A percentile compares a stretch with the other conserved stretches of the same genome.
Conservation (phyloP, 2,113 vertebrate genomes). For the Vulpes lagopus region DNA sequence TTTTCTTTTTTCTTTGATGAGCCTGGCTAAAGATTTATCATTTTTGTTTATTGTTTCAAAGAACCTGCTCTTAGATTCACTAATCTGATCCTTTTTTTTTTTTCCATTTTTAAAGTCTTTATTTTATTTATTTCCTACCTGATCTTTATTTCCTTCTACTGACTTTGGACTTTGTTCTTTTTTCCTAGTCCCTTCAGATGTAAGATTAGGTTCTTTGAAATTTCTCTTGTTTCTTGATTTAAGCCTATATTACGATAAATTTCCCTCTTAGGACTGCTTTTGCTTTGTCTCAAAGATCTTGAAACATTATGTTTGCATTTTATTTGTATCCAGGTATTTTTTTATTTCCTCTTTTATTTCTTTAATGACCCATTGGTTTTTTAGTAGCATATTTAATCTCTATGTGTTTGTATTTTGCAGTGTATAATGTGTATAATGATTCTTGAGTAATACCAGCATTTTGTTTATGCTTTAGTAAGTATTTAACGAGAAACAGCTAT, state of each 20-base stretch:
- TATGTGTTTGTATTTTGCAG: background rate
- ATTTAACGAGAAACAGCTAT: background rate
- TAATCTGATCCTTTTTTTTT: background rate
- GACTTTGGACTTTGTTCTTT: background rate
- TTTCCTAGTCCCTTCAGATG: background rate
- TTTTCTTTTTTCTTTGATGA: background rate
- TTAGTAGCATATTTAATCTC: background rate
- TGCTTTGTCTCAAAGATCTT: background rate
- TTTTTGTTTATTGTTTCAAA: background rate
- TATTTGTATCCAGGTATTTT: background rate
- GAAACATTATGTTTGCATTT: background rate
- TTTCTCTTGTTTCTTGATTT: background rate
- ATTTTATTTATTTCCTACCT: background rate
- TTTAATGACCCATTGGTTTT: background rate
- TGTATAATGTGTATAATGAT: background rate
- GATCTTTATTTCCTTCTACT: background rate
- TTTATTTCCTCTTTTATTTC: background rate
- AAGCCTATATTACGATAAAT: background rate
- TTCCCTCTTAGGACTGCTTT: background rate
- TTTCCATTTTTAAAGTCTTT: background rate
- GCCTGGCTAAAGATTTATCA: background rate
- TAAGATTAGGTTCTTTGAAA: background rate
- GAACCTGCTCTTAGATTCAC: background rate
- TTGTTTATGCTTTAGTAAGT: background rate
- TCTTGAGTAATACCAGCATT: background rate